phyloP scores from a whole-genome alignment of 2,888 invertebrate species.

The Apomyelois bistriatella region DNA sequence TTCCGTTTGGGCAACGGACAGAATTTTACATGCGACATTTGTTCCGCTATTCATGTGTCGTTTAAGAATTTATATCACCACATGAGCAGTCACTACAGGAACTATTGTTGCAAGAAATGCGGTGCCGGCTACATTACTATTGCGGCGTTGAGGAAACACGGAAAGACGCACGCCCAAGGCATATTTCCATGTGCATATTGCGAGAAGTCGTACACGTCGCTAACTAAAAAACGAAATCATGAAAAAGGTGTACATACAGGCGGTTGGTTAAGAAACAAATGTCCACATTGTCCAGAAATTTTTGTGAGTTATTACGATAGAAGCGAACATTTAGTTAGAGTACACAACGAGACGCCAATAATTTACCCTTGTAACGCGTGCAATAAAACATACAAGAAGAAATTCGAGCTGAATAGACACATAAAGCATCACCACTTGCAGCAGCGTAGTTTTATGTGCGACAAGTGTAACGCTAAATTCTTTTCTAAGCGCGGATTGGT shows the following conservation, averaged over 20 bases:
- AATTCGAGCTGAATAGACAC: constrained; percentile 66
- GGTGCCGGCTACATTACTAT: constrained; percentile 68
- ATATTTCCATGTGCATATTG: constrained; percentile 77
- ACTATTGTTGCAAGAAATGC: constrained; percentile 71
- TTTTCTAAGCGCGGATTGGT: constrained; percentile 64
- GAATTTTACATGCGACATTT: constrained; percentile 63
- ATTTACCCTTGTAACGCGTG: constrained; percentile 69
- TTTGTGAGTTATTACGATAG: constrained; percentile 71
- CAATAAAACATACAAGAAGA: constrained; percentile 67
- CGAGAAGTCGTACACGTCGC: constrained; percentile 74
- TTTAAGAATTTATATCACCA: constrained; percentile 72
- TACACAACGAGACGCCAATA: constrained; percentile 56
- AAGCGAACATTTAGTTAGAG: constrained; percentile 62
- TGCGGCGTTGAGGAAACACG: constrained; percentile 68
- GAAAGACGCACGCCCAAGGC: constrained; percentile 69
- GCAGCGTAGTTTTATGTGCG: constrained; percentile 61
- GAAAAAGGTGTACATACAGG: constrained; percentile 69
- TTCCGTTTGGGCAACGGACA: constrained; percentile 62
- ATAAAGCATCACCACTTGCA: constrained; percentile 70
- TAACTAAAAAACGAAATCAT: constrained; percentile 67
- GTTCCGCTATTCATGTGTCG: constrained; percentile 64
- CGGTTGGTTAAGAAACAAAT: constrained; percentile 72
- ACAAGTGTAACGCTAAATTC: constrained; percentile 66
- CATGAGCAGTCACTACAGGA: constrained; percentile 72
- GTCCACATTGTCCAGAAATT: constrained; percentile 65